Base-by-base conservation (phyloP, 35 echinoderm and acorn worm genomes). In the Ophiothrix spiculata region DNA sequence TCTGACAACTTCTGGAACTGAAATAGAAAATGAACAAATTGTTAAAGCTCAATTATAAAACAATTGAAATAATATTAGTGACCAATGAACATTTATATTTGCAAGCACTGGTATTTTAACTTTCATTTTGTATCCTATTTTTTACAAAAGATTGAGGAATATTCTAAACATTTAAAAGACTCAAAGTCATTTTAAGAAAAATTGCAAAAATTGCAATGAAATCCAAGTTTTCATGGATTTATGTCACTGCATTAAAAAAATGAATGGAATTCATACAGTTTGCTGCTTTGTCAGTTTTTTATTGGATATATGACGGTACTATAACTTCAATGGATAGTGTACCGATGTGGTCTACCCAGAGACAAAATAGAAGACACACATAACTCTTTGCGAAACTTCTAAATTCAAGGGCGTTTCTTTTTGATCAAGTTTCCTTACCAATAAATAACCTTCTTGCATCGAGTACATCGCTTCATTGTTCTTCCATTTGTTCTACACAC, bases 1-100 rank as follows among this genome's bases (percentile, higher is more conserved):
- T 90, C 80, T 97, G 94, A 54, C 94, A 97, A 77, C 83, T 32
- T 74, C 90, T 92, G 39, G 94, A 92, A 80, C 94, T 97, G 81
- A n/a, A 86, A 90, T 46, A 64, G 56, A 39, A 86, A 90, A 74
- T 6, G 13, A 73, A 80, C 4, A 56, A 35, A 83, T 6, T 49
- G n/a, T 49, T 19, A 49, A 49, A 49, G 42, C 6, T 49, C 19
- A 10, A 6, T 49, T 49, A 49, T 19, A 49, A 49, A 49, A 49
- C 42, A 49, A n/a, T n/a, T n/a, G n/a, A n/a, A n/a, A n/a, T n/a
- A n/a, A n/a, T n/a, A n/a, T n/a, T n/a, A n/a, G n/a, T n/a, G n/a
- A n/a, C n/a, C n/a, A n/a, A n/a, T n/a, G n/a, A n/a, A n/a, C n/a
- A n/a, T n/a, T n/a, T n/a, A n/a, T n/a, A n/a, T n/a, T n/a, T n/a